phyloP scores from a whole-genome alignment of 1,140 invertebrate species.

The Bombus picipes region DNA sequence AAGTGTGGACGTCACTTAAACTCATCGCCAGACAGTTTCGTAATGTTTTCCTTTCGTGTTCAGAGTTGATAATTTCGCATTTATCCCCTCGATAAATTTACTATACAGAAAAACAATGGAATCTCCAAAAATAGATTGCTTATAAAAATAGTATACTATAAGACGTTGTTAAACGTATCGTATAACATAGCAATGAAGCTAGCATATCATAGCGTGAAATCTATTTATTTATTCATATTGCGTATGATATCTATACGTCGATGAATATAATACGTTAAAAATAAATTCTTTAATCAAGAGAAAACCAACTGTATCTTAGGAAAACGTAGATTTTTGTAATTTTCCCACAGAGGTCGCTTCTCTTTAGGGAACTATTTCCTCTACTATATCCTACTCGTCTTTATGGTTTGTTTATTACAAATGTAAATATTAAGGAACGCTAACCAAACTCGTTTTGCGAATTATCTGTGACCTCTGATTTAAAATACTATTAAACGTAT shows the following conservation, averaged over 20 bases:
- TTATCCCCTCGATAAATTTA: conserved; percentile 11
- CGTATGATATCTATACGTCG: neutral
- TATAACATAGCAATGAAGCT: no score
- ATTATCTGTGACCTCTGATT: no score
- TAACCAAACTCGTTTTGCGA: no score
- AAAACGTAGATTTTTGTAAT: neutral
- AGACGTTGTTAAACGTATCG: no score
- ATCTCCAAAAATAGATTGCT: neutral
- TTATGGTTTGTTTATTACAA: no score
- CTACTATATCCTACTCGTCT: no score
- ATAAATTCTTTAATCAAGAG: neutral
- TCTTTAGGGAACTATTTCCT: no score
- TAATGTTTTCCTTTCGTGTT: conserved; percentile 30
- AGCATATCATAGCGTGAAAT: neutral
- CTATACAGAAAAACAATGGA: neutral
- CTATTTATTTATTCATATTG: neutral
- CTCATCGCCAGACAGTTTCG: conserved; percentile 25
- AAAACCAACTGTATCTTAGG: neutral
- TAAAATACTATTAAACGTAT: neutral
- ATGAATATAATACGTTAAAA: neutral
- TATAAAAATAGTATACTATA: neutral
- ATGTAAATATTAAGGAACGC: no score
- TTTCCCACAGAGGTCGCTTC: no score
- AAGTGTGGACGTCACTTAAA: conserved; percentile 39
- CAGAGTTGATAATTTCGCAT: conserved; percentile 18